phyloP scores from a whole-genome alignment of 2,797 vertebrate genomes.

The Mus spretus region DNA sequence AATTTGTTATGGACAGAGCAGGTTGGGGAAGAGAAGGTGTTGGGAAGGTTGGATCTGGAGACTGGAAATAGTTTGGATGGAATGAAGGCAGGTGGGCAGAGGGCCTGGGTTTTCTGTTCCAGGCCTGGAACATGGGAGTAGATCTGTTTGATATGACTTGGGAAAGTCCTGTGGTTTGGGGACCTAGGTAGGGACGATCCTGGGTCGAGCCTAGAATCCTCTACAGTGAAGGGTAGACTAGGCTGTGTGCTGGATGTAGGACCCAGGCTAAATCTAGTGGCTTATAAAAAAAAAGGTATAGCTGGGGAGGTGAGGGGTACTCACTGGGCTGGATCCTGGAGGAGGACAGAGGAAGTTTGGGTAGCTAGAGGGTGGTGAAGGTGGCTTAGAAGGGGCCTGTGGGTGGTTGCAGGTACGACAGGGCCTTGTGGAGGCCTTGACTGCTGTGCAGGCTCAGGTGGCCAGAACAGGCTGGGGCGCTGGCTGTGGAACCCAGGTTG shows the following conservation, averaged over 20 bases:
- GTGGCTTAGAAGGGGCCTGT: background rate
- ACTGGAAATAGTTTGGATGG: background rate
- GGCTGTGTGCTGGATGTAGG: background rate
- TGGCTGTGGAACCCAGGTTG: background rate
- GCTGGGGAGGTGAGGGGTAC: background rate
- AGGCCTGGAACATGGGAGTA: background rate
- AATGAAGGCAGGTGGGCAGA: background rate
- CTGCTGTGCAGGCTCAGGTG: background rate
- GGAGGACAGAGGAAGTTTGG: background rate
- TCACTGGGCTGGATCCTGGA: background rate
- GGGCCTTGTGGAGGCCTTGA: background rate
- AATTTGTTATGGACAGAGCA: background rate
- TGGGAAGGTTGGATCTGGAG: background rate
- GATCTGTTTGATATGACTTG: background rate
- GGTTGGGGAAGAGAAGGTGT: background rate
- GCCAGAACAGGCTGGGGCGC: too few species aligned
- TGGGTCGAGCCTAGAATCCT: background rate
- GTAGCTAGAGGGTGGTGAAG: background rate
- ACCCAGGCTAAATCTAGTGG: background rate
- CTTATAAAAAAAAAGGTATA: background rate
- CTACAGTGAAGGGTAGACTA: background rate
- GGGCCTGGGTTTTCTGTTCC: background rate
- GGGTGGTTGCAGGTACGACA: background rate
- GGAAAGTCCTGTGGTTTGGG: background rate
- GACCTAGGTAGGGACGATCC: background rate